Conservation (phyloP, 2,888 invertebrate genomes). For the Bugula neritina region DNA sequence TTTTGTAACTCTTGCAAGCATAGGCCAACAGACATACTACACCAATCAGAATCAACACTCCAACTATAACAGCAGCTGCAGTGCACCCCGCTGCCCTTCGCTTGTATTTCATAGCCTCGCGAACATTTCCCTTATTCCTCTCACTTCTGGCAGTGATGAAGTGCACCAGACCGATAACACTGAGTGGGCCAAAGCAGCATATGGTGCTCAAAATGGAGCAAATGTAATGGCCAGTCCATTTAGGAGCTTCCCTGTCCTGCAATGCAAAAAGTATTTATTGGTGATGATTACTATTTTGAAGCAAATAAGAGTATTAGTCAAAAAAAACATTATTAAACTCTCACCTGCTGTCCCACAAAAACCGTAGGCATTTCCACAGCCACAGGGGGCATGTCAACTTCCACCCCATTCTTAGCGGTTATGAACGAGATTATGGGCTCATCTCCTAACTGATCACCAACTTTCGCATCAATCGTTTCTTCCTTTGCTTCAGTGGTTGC, state of each 20-base stretch:
- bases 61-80: not conserved
- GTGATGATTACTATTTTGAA: too few relatives aligned
- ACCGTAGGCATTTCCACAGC: too few relatives aligned
- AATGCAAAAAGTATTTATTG: not conserved
- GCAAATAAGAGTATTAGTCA: too few relatives aligned
- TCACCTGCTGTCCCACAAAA: too few relatives aligned
- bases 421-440: not conserved
- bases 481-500: not conserved
- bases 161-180: constrained; percentile 17
- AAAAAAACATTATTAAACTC: too few relatives aligned
- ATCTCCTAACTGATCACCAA: not conserved
- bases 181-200: constrained; percentile 21
- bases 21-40: too few relatives aligned
- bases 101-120: constrained; percentile 1
- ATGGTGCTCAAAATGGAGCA: not conserved
- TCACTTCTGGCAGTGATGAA: constrained; percentile 15
- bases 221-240: constrained; percentile 4
- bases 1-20: too few relatives aligned
- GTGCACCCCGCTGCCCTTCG: constrained; percentile 4
- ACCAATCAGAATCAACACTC: not conserved
- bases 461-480: not conserved
- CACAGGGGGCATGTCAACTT: not conserved
- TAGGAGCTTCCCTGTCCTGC: not conserved
- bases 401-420: not conserved
- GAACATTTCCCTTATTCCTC: not conserved